Percentiles rank a stretch among this genome's conserved stretches.
Conservation (phyloP, 2,113 vertebrate genomes). For the Microcebus griseorufus region DNA sequence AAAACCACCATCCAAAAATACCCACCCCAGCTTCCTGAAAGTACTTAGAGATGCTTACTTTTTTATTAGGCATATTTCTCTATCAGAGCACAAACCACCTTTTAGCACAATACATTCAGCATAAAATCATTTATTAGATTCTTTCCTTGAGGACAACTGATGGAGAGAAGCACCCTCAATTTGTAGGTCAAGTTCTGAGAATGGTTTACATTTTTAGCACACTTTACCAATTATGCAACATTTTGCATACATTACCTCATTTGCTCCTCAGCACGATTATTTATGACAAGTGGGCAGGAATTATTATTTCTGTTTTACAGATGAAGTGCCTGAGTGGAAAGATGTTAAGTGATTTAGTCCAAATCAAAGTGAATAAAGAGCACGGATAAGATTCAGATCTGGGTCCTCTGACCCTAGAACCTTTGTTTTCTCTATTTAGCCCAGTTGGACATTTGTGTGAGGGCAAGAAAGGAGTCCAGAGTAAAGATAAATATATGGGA, state of each 20-base stretch:
- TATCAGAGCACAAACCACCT: neutral
- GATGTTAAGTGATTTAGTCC: neutral
- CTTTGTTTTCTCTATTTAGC: neutral
- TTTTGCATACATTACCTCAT: neutral
- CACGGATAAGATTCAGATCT: neutral
- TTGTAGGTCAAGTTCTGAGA: conserved; percentile 14
- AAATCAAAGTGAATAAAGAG: neutral
- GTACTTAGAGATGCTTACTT: neutral
- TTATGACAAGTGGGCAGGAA: neutral
- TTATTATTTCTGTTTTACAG: neutral
- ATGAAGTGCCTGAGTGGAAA: neutral
- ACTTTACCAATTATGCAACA: neutral
- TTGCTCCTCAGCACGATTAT: neutral
- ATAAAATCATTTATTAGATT: neutral
- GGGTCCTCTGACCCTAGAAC: neutral
- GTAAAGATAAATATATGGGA: neutral
- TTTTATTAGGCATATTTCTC: neutral
- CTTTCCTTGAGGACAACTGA: neutral
- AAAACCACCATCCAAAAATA: neutral
- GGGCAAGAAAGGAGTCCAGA: neutral
- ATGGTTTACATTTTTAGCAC: neutral
- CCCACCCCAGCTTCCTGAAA: neutral
- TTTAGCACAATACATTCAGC: neutral
- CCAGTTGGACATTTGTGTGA: neutral
- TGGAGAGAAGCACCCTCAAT: neutral